Evolutionary conservation across 2,113 vertebrate species (phyloP).

Genomic region (Chiloscyllium plagiosum): DNA sequence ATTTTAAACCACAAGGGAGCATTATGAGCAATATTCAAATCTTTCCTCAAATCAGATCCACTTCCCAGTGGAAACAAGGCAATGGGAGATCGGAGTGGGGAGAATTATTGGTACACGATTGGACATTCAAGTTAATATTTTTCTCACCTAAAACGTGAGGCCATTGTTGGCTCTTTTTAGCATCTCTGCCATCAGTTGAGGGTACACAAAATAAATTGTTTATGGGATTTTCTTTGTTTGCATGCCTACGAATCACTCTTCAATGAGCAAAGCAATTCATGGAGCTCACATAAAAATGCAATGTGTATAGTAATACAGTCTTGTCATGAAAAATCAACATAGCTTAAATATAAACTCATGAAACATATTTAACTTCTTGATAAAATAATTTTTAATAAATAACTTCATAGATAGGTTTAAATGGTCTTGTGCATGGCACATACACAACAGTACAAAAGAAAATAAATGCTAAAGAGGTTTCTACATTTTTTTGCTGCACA

Average conservation of each 20-base stretch:
- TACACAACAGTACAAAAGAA: conserved; percentile 30
- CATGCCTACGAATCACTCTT: neutral
- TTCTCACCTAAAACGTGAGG: neutral
- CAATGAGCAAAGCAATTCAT: neutral
- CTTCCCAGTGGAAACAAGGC: neutral
- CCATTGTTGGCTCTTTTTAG: neutral
- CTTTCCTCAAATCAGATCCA: neutral
- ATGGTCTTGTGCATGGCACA: conserved; percentile 35
- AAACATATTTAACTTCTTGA: conserved; percentile 16
- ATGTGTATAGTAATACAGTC: neutral
- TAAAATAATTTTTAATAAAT: conserved; percentile 38
- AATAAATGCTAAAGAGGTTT: conserved; percentile 33
- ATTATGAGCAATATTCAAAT: neutral
- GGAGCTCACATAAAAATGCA: neutral
- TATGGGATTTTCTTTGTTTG: neutral
- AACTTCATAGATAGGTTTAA: conserved; percentile 26
- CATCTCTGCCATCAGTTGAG: neutral
- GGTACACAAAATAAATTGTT: neutral
- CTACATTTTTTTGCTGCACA: neutral
- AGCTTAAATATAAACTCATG: neutral
- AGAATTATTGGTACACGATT: neutral
- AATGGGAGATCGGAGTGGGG: neutral
- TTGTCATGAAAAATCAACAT: neutral
- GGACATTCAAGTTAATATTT: neutral
- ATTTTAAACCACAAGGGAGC: neutral